A percentile compares a stretch with the other conserved stretches of the same genome.
phyloP scores from a whole-genome alignment of 2,888 invertebrate species.

The Cheilosia vernalis region DNA sequence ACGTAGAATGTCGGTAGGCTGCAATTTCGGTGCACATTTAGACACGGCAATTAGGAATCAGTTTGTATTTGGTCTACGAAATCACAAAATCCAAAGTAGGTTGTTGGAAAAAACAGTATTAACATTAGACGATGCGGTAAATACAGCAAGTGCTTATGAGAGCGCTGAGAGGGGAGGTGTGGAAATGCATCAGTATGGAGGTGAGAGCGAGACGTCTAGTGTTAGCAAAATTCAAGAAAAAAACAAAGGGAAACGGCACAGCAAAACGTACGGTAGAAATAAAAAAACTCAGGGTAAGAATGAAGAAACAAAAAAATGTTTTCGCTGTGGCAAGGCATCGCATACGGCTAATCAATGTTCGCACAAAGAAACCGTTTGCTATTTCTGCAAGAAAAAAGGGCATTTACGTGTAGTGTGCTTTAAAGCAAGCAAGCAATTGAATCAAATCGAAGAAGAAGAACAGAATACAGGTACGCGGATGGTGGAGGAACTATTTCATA shows the following conservation, averaged over 20 bases:
- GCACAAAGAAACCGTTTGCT: conserved; percentile 52
- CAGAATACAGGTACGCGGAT: conserved; percentile 22
- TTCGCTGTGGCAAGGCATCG: conserved; percentile 37
- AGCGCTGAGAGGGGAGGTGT: conserved; percentile 61
- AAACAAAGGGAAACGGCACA: conserved; percentile 21
- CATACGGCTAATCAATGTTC: conserved; percentile 45
- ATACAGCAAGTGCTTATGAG: conserved; percentile 48
- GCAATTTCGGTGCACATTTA: conserved; percentile 50
- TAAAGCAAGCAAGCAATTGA: conserved; percentile 37
- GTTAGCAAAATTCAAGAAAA: conserved; percentile 19
- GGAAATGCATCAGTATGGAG: conserved; percentile 54
- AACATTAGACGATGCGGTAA: conserved; percentile 42
- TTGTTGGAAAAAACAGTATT: conserved; percentile 51
- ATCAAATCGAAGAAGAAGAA: conserved; percentile 31
- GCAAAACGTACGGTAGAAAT: conserved; percentile 9
- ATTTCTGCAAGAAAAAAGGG: conserved; percentile 48
- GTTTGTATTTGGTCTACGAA: conserved; percentile 2
- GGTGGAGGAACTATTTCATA: conserved; percentile 38
- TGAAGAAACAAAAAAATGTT: conserved; percentile 43
- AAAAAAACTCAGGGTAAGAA: conserved; percentile 32
- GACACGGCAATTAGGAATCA: conserved; percentile 32
- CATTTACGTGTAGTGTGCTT: conserved; percentile 44
- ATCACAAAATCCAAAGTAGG: conserved; percentile 39
- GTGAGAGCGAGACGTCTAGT: conserved; percentile 1
- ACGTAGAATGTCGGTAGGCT: conserved; percentile 37